Evolutionary conservation across 2,113 vertebrate species (phyloP).

Genomic region (Condylura cristata): DNA sequence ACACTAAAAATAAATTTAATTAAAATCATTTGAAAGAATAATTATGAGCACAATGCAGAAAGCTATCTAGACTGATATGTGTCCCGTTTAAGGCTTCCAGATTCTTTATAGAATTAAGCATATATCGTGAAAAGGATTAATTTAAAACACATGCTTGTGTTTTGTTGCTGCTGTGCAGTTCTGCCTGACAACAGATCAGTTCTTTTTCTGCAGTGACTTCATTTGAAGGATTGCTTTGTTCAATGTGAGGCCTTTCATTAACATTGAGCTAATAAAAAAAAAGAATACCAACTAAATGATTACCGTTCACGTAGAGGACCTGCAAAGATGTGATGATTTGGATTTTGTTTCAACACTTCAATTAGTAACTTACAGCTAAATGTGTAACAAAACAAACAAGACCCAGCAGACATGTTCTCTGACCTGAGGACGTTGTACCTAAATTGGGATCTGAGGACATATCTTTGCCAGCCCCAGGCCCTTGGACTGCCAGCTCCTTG

Average conservation of each 20-base stretch:
- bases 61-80: not conserved
- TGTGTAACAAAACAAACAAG: not conserved
- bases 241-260: not conserved
- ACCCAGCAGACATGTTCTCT: not conserved
- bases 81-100: not conserved
- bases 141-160: not conserved
- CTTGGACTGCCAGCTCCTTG: not conserved
- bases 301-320: not conserved
- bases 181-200: not conserved
- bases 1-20: not conserved
- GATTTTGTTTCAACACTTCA: constrained; percentile 19
- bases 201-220: constrained; percentile 29
- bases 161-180: not conserved
- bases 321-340: not conserved
- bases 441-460: not conserved
- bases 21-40: not conserved
- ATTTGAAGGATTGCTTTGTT: constrained; percentile 30
- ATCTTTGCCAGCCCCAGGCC: not conserved
- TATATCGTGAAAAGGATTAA: not conserved
- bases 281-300: not conserved
- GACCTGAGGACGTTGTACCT: not conserved
- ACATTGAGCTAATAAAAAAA: constrained; percentile 7
- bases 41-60: constrained; percentile 12
- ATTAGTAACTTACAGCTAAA: not conserved
- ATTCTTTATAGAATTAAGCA: not conserved